Conservation (phyloP, 2,113 vertebrate species). For the Cyprinodon variegatus region DNA sequence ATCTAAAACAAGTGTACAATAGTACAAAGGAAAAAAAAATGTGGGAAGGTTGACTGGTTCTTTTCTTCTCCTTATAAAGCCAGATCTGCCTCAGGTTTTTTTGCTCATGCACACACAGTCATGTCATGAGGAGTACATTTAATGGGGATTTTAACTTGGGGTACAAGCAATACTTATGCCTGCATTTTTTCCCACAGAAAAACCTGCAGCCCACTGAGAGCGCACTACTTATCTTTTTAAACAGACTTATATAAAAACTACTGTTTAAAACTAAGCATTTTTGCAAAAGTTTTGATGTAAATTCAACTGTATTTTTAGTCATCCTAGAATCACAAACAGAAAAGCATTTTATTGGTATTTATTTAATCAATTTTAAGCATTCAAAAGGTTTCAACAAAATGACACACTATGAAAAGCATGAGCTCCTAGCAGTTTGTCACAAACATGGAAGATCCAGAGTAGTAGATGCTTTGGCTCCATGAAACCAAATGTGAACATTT, state of each 20-base stretch:
- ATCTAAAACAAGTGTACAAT: slow-evolving; percentile 35
- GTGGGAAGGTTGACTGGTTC: slow-evolving; percentile 6
- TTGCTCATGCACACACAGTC: slow-evolving; percentile 13
- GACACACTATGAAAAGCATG: too few relatives aligned
- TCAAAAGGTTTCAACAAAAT: too few relatives aligned
- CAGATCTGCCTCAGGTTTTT: slow-evolving; percentile 30
- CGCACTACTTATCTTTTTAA: neutral
- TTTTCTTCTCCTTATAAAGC: slow-evolving; percentile 64
- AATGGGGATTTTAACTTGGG: slow-evolving; percentile 13
- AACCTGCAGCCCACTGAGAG: neutral
- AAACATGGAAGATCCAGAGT: too few relatives aligned
- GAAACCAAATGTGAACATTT: too few relatives aligned
- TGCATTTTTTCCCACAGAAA: neutral
- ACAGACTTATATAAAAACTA: neutral
- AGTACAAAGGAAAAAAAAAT: slow-evolving; percentile 7
- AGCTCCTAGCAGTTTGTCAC: too few relatives aligned
- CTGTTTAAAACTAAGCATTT: neutral
- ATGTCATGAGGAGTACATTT: slow-evolving; percentile 28
- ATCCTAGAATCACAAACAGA: neutral
- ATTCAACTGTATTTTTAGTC: neutral
- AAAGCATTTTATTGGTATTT: too few relatives aligned
- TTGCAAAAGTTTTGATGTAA: neutral
- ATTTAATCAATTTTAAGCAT: too few relatives aligned
- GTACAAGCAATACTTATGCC: neutral
- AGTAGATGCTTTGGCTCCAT: too few relatives aligned